phyloP scores from a whole-genome alignment of 2,888 invertebrate species.

The Aquatica leii region DNA sequence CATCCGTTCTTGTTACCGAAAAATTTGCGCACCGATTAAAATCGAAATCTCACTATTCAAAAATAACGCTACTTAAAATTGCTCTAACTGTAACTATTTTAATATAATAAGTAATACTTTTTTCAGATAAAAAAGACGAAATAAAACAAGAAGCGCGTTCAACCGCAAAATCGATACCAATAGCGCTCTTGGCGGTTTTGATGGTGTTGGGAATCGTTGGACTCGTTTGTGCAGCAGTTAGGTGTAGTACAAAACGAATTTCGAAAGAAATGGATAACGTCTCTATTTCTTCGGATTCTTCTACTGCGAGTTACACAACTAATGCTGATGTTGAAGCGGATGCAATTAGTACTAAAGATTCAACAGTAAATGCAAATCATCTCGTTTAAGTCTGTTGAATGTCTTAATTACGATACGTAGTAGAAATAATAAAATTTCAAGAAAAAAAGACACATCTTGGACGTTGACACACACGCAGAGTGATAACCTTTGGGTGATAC shows the following conservation, averaged over 20 bases:
- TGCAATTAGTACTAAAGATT: constrained; percentile 2
- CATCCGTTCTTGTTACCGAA: too few relatives aligned
- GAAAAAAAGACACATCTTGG: neutral
- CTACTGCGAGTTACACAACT: constrained; percentile 53
- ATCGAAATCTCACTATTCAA: too few relatives aligned
- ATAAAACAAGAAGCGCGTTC: constrained; percentile 18
- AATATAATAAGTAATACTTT: constrained; percentile 9
- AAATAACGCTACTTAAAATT: neutral
- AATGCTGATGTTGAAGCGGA: constrained; percentile 46
- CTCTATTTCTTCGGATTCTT: constrained; percentile 51
- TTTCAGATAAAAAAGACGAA: constrained; percentile 32
- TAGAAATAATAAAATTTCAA: too few relatives aligned
- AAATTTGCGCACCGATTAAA: too few relatives aligned
- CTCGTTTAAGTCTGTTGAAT: constrained; percentile 3
- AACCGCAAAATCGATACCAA: constrained; percentile 43
- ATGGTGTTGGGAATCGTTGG: constrained; percentile 68
- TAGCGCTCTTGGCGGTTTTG: constrained; percentile 65
- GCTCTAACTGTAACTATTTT: neutral
- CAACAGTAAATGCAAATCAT: constrained; percentile 5
- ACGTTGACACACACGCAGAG: neutral
- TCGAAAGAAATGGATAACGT: constrained; percentile 62
- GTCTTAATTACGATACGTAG: neutral
- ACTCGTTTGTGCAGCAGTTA: constrained; percentile 65
- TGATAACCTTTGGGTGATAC: constrained; percentile 35
- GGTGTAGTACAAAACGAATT: constrained; percentile 63